Evolutionary conservation across 2,888 invertebrate species (phyloP), one percentile per base, ranked within the genome.

Genomic region (Mythimna impura): DNA sequence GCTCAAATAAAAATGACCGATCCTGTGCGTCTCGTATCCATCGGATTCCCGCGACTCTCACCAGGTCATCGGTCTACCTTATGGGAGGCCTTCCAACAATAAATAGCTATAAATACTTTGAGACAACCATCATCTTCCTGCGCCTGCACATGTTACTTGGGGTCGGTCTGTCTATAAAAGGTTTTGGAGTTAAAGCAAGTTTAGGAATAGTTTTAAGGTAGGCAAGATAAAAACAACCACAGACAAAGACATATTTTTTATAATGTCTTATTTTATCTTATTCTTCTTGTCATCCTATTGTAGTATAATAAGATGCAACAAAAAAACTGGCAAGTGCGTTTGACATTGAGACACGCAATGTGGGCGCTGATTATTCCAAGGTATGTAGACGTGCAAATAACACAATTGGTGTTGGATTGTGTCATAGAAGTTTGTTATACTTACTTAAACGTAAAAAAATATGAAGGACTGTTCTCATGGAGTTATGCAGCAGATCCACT

Each of bases 261-360:
- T 22, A n/a, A 47, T 47, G 17, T 20, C 47, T 47, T 47, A 47
- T 47, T 17, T 47, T 2, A 14, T 25, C 14, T 25, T 55, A 34
- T 34, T 34, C 20, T n/a, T 10, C 10, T 36, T n/a, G 17, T 10
- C 10, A 60, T n/a, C 60, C n/a, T 12, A 62, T n/a, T 52, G 30
- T 22, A 10, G 10, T n/a, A 14, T 71, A 76, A 60, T 54, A 79
- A 36, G 50, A 30, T 67, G 57, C 47, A 74, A 63, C 43, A 77
- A 78, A 80, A 34, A 47, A 69, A 69, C 50, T 62, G 30, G 8
- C 40, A 25, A 43, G 2, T 52, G 25, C 30, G 34, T 25, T 30
- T 71, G 73, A 73, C 83, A 80, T 73, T 81, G 83, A 83, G 66
- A 50, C 81, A 80, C 12, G 63, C 60, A 69, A 81, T 69, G 83